A percentile compares a stretch with the other conserved stretches of the same genome.
Evolutionary conservation across 1,140 invertebrate genomes (phyloP).

Genomic region (Drosophila elegans): DNA sequence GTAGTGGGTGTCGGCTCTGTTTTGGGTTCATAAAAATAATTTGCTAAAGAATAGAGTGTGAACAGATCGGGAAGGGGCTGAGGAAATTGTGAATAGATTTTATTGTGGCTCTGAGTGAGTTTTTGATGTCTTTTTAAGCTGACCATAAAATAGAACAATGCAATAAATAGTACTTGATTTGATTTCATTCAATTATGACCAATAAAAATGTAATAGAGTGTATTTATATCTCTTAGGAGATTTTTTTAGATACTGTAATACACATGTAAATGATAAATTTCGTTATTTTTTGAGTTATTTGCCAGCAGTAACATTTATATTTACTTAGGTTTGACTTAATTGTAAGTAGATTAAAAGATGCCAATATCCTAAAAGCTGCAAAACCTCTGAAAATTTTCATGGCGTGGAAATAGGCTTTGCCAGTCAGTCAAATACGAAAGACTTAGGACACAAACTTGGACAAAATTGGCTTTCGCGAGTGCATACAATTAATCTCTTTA

Average conservation of each 20-base stretch:
- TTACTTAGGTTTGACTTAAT: background rate
- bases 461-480: slow-evolving; percentile 11
- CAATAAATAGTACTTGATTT: background rate
- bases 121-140: slow-evolving; percentile 26
- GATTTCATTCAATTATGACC: slow-evolving; percentile 2
- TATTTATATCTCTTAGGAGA: background rate
- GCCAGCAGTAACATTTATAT: too few species aligned
- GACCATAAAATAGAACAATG: slow-evolving; percentile 26
- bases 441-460: slow-evolving; percentile 61
- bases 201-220: slow-evolving; percentile 3
- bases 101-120: slow-evolving; percentile 5
- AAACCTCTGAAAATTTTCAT: slow-evolving; percentile 10
- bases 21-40: slow-evolving; percentile 45
- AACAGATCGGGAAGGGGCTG: slow-evolving; percentile 4
- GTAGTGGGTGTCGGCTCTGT: slow-evolving; percentile 63
- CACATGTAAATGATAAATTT: background rate
- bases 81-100: slow-evolving; percentile 24
- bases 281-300: background rate
- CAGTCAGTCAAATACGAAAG: slow-evolving; percentile 24
- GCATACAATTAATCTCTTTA: slow-evolving; percentile 58
- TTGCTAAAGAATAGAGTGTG: slow-evolving; percentile 33
- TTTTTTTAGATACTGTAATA: background rate
- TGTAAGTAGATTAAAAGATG: background rate
- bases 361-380: slow-evolving; percentile 2
- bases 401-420: slow-evolving; percentile 7